These are phyloP conservation scores for Epinephelus malabaricus DNA, from an alignment of 2,797 vertebrate genomes.

Conservation along the genomic window DNA sequence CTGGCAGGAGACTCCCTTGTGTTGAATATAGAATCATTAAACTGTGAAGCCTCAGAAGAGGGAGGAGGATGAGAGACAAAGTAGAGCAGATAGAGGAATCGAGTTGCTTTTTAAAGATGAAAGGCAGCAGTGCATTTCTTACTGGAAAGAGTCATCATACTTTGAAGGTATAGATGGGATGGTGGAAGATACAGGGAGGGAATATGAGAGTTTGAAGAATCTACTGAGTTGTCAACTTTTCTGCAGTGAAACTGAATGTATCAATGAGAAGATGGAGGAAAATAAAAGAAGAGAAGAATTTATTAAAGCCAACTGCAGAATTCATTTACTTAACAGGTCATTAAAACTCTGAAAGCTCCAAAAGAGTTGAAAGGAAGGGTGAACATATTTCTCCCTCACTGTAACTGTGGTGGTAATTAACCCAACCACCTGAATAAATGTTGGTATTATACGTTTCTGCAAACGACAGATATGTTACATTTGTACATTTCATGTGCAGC, in stretches of 20 bases:
- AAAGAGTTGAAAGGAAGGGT: background rate
- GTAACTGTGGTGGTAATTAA: background rate
- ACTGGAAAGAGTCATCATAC: background rate
- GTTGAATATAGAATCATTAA: background rate
- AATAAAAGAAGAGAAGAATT: background rate
- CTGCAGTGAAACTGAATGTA: background rate
- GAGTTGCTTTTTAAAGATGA: conserved; percentile 4
- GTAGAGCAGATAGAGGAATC: background rate
- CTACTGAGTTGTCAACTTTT: background rate
- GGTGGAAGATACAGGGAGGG: background rate
- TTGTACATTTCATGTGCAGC: no score
- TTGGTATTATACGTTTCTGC: no score
- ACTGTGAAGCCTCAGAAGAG: background rate
- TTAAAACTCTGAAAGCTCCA: background rate
- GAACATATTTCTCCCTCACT: background rate
- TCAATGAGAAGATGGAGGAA: background rate
- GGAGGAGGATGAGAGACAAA: background rate
- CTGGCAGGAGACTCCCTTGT: background rate
- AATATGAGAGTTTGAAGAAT: background rate
- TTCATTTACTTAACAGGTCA: background rate
- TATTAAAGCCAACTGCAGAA: background rate
- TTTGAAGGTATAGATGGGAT: background rate
- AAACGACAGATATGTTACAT: no score
- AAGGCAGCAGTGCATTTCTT: background rate
- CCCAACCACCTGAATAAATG: no score